Evolutionary conservation across 2,888 invertebrate species (phyloP), one percentile per base, ranked within the genome.

Genomic region (Hypercompe scribonia): DNA sequence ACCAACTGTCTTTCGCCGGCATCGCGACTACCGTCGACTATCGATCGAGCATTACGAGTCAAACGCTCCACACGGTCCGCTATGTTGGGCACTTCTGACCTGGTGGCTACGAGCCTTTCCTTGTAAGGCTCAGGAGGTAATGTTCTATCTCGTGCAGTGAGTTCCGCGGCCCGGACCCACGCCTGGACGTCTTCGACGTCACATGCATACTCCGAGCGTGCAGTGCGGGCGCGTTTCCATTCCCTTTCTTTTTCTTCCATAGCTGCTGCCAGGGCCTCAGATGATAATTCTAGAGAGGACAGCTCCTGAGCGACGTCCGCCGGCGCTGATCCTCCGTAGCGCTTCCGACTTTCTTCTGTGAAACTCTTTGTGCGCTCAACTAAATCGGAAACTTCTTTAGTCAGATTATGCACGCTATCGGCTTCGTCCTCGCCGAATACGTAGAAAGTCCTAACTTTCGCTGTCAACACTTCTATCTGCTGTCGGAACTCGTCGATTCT

Each of bases 191-290:
- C 97, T 81, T 98, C 98, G 39, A 98, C 97, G 87, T 98, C 98
- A 39, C 96, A 94, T 67, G 97, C 93, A 92, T 98, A 99, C 83
- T 99, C 98, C 70, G 97, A 96, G 74, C 98, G 97, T 74, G 98
- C 96, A 28, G 98, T 98, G 86, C 97, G 97, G 36, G 98, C 99
- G 80, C 98, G 97, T 91, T 98, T 98, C 94, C 98, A 97, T 91
- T 98, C 98, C 90, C 98, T 96, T 88, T 97, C 97, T 92, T 98
- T 98, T 88, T 98, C 98, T 89, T 98, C 98, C 98, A 99, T 98
- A 69, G 97, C 97, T 86, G 97, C 97, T 71, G 97, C 96, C 73
- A 98, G 96, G 78, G 97, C 97, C 92, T 99, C 99, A 68, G 97
- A 97, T 72, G 98, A 96, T 82, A 99, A 94, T 93, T 99, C 99